Evolutionary conservation across 2,113 vertebrate species (phyloP), one percentile per base, ranked within the genome.

Genomic region (Apteryx owenii): DNA sequence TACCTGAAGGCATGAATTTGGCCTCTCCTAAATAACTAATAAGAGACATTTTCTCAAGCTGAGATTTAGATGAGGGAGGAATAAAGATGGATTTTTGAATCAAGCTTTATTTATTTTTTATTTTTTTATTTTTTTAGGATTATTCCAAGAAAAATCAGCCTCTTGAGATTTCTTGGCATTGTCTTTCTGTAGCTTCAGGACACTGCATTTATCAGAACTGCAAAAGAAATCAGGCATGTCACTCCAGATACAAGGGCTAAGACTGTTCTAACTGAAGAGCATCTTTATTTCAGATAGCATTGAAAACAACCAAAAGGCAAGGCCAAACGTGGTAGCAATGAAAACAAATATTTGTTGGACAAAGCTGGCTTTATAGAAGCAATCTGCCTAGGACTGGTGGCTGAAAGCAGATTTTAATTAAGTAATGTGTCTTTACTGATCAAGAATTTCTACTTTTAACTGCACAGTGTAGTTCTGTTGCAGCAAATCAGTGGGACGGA

Each of bases 61-160:
- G 93, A 93, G 91, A 93, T 94, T 95, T 93, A 93, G 94, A 93
- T 97, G 97, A 92, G 61, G 62, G 8, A 5, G 17, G 18, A 94
- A 92, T 96, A 92, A 94, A 96, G 95, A 96, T 89, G 53, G 90
- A 94, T 97, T 97, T 54, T 94, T 93, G 94, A 96, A 94, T 92
- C 77, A 89, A 92, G 84, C 78, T 95, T 89, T 82, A 84, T 93
- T 95, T 92, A 92, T 12, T 96, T 38, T 12, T 96, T 38, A 38
- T 38, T 38, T 38, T 7, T 38, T 38, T 38, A 38, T 38, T 38
- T 38, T 38, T 38, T 38, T 93, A 81, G 79, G 82, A 88, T 92
- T 94, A 95, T 96, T 94, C 91, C 72, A 93, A 96, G 94, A 93
- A 95, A 95, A 90, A 96, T 94, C 88, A 90, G 77, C 88, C 94